phyloP scores from a whole-genome alignment of 2,797 vertebrate species.

The Melanogrammus aeglefinus region DNA sequence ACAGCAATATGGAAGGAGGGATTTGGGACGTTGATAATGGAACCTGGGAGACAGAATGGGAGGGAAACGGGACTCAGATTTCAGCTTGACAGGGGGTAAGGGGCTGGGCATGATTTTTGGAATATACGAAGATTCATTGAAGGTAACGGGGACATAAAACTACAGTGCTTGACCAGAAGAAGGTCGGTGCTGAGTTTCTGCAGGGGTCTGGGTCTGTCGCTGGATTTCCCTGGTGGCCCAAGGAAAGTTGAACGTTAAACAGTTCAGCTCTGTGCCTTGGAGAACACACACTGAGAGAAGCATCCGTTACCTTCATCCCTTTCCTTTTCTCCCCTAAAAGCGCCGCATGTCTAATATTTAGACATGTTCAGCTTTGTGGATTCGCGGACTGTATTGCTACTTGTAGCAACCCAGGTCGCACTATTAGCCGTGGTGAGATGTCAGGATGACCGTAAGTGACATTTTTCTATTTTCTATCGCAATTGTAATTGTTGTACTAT shows the following conservation, averaged over 20 bases:
- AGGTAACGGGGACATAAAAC: constrained; percentile 85
- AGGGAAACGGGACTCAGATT: constrained; percentile 81
- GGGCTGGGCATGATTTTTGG: constrained; percentile 80
- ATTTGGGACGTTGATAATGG: constrained; percentile 54
- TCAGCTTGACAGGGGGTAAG: constrained; percentile 83
- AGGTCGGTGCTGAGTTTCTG: constrained; percentile 80
- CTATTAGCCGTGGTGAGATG: constrained; percentile 85
- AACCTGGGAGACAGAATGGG: constrained; percentile 71
- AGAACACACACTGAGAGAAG: constrained; percentile 67
- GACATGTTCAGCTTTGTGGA: constrained; percentile 88
- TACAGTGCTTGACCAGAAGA: constrained; percentile 75
- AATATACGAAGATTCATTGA: constrained; percentile 83
- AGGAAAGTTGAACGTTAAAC: constrained; percentile 74
- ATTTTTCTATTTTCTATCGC: constrained; percentile 38
- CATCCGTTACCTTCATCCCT: constrained; percentile 63
- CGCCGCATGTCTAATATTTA: constrained; percentile 89
- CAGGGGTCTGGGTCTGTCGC: constrained; percentile 77
- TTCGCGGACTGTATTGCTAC: constrained; percentile 88
- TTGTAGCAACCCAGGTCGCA: constrained; percentile 82
- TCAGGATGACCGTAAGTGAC: constrained; percentile 85
- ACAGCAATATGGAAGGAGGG: constrained; percentile 68
- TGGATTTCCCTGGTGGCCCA: constrained; percentile 71
- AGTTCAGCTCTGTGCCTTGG: constrained; percentile 73
- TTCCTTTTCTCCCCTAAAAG: constrained; percentile 64
- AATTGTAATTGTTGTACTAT: constrained; percentile 2